A percentile compares a stretch with the other conserved stretches of the same genome.
Evolutionary conservation across 2,113 vertebrate species (phyloP).

Genomic region (Heterochromis multidens): DNA sequence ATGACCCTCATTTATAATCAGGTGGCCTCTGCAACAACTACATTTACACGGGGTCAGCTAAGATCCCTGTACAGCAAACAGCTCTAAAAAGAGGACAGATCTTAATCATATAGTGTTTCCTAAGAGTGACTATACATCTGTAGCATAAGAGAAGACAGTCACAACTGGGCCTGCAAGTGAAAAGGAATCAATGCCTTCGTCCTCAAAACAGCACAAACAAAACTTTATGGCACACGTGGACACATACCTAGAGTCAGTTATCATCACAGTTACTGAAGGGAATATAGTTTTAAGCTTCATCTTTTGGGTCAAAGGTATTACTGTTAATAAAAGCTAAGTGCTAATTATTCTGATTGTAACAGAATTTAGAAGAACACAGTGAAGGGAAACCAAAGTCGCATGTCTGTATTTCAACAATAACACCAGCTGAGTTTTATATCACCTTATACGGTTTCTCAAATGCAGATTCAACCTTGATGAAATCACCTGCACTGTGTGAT

Average conservation of each 20-base stretch:
- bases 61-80: constrained; percentile 72
- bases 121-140: constrained; percentile 48
- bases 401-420: neutral
- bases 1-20: constrained; percentile 79
- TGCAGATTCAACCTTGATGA: neutral
- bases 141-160: constrained; percentile 36
- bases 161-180: constrained; percentile 37
- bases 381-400: neutral
- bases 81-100: constrained; percentile 61
- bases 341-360: neutral
- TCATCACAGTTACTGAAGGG: neutral
- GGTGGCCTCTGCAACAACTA: constrained; percentile 79
- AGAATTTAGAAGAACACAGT: neutral
- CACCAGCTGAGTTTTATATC: neutral
- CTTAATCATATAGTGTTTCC: constrained; percentile 68
- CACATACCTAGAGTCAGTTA: neutral
- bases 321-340: neutral
- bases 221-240: neutral
- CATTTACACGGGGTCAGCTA: constrained; percentile 81
- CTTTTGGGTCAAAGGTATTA: neutral
- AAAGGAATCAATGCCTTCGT: neutral
- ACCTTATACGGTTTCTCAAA: neutral
- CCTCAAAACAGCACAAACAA: neutral
- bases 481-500: neutral
- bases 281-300: neutral